Conservation (phyloP, 2,888 invertebrate genomes). For the Operophtera brumata region DNA sequence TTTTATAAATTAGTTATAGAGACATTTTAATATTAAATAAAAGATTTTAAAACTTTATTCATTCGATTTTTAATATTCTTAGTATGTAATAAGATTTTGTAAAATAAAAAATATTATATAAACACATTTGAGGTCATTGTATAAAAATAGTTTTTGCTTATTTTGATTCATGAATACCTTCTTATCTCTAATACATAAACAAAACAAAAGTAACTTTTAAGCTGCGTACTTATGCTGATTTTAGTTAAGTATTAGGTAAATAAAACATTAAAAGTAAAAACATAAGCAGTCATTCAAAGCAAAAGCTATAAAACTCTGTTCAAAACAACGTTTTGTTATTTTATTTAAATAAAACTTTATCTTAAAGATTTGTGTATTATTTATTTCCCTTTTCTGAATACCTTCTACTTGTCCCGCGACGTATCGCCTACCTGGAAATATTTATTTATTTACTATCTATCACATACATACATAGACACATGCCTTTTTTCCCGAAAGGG, state of each 20-base stretch:
- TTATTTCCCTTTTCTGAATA: neutral
- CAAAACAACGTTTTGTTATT: conserved; percentile 4
- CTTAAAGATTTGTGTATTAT: neutral
- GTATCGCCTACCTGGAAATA: no score
- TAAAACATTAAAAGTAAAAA: neutral
- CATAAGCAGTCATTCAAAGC: neutral
- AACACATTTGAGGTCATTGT: no score
- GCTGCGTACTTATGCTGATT: no score
- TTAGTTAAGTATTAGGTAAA: no score
- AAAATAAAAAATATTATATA: conserved; percentile 7
- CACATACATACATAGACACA: no score
- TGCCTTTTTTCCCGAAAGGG: no score
- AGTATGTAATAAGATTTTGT: conserved; percentile 29
- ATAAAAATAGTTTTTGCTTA: no score
- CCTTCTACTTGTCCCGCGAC: no score
- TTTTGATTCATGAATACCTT: neutral
- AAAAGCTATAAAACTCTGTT: neutral
- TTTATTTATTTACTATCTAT: no score
- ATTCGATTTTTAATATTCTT: conserved; percentile 27
- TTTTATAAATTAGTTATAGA: conserved; percentile 38
- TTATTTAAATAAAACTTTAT: conserved; percentile 11
- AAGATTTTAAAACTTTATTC: conserved; percentile 33
- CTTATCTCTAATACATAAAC: neutral
- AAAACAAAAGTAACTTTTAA: neutral
- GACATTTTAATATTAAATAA: conserved; percentile 24